A percentile compares a stretch with the other conserved stretches of the same genome.
Evolutionary conservation across 2,797 vertebrate genomes (phyloP).

Genomic region (Channa striata): DNA sequence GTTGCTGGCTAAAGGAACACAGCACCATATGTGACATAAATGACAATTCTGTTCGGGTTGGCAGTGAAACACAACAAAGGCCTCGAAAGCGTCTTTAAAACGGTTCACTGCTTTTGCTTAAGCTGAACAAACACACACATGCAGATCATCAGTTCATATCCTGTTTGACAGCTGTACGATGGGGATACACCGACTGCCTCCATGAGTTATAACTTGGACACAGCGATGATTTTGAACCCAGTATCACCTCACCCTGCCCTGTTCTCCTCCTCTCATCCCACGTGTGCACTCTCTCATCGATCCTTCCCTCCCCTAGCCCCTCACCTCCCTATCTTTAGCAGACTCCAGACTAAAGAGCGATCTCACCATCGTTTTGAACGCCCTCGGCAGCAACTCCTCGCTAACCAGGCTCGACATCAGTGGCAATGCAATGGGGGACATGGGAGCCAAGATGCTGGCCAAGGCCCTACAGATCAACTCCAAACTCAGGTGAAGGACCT

Average conservation of each 20-base stretch:
- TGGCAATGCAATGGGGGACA: constrained; percentile 97
- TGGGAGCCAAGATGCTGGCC: constrained; percentile 98
- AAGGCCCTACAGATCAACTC: constrained; percentile 98
- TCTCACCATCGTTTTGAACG: constrained; percentile 95
- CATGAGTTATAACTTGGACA: neutral
- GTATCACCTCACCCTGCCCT: neutral
- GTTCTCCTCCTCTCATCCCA: too few species aligned
- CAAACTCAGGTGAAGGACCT: constrained; percentile 89
- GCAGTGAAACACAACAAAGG: neutral
- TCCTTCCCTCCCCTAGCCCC: constrained; percentile 82
- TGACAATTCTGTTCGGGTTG: constrained; percentile 17
- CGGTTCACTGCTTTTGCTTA: neutral
- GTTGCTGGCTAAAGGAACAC: neutral
- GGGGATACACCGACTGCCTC: too few species aligned
- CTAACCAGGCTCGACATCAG: constrained; percentile 96
- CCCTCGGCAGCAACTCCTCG: constrained; percentile 95
- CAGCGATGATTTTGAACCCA: too few species aligned
- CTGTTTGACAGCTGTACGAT: neutral
- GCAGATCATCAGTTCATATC: constrained; percentile 14
- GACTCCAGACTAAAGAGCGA: constrained; percentile 97
- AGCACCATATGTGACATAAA: neutral
- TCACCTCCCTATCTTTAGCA: constrained; percentile 94
- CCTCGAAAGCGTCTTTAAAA: constrained; percentile 11
- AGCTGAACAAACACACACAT: constrained; percentile 12
- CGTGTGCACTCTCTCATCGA: too few species aligned